phyloP scores from a whole-genome alignment of 2,797 vertebrate species.

The Pseudochromis fuscus region DNA sequence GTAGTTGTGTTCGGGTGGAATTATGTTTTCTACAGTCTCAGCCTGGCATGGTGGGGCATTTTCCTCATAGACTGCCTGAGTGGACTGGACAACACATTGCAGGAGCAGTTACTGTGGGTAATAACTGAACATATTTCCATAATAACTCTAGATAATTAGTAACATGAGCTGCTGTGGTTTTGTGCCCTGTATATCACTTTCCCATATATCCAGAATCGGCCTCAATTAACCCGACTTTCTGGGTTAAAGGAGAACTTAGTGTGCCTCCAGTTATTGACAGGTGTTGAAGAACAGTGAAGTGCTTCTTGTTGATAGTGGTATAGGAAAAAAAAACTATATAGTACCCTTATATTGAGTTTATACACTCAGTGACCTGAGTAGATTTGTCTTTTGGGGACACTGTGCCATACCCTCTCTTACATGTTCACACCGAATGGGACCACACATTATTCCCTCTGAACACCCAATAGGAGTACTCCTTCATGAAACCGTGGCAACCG shows the following conservation, averaged over 20 bases:
- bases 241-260: conserved; percentile 14
- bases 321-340: not conserved
- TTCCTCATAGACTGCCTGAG: conserved; percentile 60
- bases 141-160: conserved; percentile 62
- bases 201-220: conserved; percentile 16
- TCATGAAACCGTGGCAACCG: too few species aligned
- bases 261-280: conserved; percentile 34
- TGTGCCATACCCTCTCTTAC: too few species aligned
- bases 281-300: conserved; percentile 15
- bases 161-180: conserved; percentile 49
- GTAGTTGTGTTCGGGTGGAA: conserved; percentile 70
- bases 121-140: conserved; percentile 62
- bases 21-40: conserved; percentile 69
- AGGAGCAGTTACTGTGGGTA: conserved; percentile 54
- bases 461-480: too few species aligned
- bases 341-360: not conserved
- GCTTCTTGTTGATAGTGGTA: not conserved
- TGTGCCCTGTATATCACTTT: conserved; percentile 51
- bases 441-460: too few species aligned
- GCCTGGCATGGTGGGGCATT: conserved; percentile 69
- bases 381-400: too few species aligned
- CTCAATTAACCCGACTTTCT: conserved; percentile 48
- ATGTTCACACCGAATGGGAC: too few species aligned
- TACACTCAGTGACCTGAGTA: not conserved
- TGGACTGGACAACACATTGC: conserved; percentile 57